Percentiles rank a stretch among this genome's conserved stretches.
Evolutionary conservation across 2,113 vertebrate species (phyloP).

Genomic region (Siniperca chuatsi): DNA sequence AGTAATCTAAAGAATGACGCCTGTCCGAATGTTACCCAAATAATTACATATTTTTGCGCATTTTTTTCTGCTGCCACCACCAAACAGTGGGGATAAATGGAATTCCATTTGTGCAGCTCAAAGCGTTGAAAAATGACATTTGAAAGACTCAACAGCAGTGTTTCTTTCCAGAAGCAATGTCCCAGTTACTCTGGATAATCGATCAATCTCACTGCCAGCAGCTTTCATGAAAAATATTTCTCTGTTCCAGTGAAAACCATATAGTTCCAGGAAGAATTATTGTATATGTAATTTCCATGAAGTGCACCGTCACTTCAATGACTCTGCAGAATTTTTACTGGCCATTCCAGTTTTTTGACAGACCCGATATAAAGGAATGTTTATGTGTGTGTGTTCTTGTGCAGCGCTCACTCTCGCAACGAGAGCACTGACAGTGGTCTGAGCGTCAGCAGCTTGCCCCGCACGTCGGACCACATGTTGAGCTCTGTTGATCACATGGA

Average conservation of each 20-base stretch:
- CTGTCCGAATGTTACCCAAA: too few species aligned
- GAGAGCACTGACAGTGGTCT: constrained; percentile 96
- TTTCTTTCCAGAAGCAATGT: not conserved
- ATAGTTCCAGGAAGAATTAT: not conserved
- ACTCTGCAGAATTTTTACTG: not conserved
- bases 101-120: too few species aligned
- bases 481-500: constrained; percentile 97
- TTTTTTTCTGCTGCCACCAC: too few species aligned
- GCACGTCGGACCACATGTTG: constrained; percentile 93
- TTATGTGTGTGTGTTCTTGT: constrained; percentile 18
- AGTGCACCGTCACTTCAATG: not conserved
- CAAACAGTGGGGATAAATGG: too few species aligned
- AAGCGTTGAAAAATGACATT: not conserved
- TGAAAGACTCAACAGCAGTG: not conserved
- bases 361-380: not conserved
- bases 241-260: not conserved
- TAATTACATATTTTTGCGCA: too few species aligned
- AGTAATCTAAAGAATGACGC: not conserved
- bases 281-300: not conserved
- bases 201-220: not conserved
- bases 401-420: constrained; percentile 94
- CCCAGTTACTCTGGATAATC: not conserved
- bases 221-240: not conserved
- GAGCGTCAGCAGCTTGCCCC: constrained; percentile 95
- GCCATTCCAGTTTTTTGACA: not conserved